phyloP scores from a whole-genome alignment of 2,888 invertebrate genomes.

The Rhamnusium bicolor region DNA sequence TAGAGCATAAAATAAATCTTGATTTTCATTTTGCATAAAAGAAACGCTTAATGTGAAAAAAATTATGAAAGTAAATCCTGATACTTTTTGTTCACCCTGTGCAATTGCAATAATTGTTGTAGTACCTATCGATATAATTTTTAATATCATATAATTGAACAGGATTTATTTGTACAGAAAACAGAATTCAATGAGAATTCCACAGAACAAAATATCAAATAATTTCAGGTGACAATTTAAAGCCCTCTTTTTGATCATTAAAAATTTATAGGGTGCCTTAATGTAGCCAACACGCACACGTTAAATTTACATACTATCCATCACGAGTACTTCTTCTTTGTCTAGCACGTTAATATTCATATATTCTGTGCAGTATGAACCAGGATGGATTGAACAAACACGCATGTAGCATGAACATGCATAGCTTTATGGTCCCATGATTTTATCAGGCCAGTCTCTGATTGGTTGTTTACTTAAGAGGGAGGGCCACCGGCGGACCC shows the following conservation, averaged over 20 bases:
- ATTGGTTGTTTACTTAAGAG: slow-evolving; percentile 71
- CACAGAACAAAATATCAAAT: slow-evolving; percentile 30
- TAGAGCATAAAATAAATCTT: no score
- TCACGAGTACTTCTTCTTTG: slow-evolving; percentile 2
- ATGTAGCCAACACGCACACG: slow-evolving; percentile 51
- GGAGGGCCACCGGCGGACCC: slow-evolving; percentile 64
- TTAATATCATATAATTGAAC: not conserved
- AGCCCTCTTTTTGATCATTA: slow-evolving; percentile 48
- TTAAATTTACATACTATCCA: slow-evolving; percentile 42
- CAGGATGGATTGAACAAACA: slow-evolving; percentile 59
- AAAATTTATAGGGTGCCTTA: slow-evolving; percentile 58
- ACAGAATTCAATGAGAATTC: slow-evolving; percentile 12
- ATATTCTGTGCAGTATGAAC: slow-evolving; percentile 43
- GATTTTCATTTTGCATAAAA: no score
- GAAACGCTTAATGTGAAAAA: no score
- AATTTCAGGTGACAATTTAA: slow-evolving; percentile 36
- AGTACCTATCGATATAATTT: not conserved
- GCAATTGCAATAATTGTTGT: not conserved
- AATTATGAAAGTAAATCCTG: no score
- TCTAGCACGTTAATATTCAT: slow-evolving; percentile 15
- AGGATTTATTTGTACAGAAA: not conserved
- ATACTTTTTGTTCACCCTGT: not conserved
- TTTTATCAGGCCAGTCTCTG: slow-evolving; percentile 70
- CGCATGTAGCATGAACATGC: slow-evolving; percentile 68
- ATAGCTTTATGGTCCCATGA: slow-evolving; percentile 71